Percentiles rank a stretch among this genome's conserved stretches.
Conservation (phyloP, 2,797 vertebrate species). For the Jordanella pulchra region DNA sequence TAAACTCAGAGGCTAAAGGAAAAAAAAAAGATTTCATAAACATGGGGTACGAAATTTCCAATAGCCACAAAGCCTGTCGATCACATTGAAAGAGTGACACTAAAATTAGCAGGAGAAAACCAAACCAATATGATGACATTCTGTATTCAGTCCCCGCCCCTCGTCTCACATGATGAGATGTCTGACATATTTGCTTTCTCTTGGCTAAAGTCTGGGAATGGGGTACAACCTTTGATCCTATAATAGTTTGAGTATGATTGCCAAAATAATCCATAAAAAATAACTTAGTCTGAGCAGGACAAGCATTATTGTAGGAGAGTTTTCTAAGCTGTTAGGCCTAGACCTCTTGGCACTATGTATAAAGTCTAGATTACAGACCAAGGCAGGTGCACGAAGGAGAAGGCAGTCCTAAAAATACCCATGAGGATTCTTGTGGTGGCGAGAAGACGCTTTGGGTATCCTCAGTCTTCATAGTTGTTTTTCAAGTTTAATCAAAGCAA, state of each 20-base stretch:
- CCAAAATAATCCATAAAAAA: slow-evolving; percentile 59
- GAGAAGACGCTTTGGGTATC: slow-evolving; percentile 59
- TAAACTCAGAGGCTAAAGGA: neutral
- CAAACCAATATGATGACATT: slow-evolving; percentile 8
- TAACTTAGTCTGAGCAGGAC: slow-evolving; percentile 42
- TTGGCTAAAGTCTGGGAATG: slow-evolving; percentile 1
- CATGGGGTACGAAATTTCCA: neutral
- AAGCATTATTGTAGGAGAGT: slow-evolving; percentile 81
- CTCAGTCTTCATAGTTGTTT: slow-evolving; percentile 26
- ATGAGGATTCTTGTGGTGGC: slow-evolving; percentile 72
- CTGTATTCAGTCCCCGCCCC: neutral
- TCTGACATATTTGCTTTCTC: neutral
- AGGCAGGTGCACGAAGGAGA: slow-evolving; percentile 89
- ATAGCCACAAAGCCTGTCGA: slow-evolving; percentile 41
- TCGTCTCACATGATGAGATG: neutral
- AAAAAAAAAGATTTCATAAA: neutral
- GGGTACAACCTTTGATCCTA: neutral
- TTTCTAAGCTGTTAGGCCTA: slow-evolving; percentile 80
- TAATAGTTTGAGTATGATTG: slow-evolving; percentile 9
- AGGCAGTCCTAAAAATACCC: slow-evolving; percentile 87
- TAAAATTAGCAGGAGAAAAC: slow-evolving; percentile 8
- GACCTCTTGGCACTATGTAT: slow-evolving; percentile 77
- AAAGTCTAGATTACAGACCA: slow-evolving; percentile 84
- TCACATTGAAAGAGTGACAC: slow-evolving; percentile 9
- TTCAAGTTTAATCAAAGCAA: slow-evolving; percentile 2